A percentile compares a stretch with the other conserved stretches of the same genome.
Conservation (phyloP, 1,140 invertebrate genomes). For the Drosophila nigromelanica region DNA sequence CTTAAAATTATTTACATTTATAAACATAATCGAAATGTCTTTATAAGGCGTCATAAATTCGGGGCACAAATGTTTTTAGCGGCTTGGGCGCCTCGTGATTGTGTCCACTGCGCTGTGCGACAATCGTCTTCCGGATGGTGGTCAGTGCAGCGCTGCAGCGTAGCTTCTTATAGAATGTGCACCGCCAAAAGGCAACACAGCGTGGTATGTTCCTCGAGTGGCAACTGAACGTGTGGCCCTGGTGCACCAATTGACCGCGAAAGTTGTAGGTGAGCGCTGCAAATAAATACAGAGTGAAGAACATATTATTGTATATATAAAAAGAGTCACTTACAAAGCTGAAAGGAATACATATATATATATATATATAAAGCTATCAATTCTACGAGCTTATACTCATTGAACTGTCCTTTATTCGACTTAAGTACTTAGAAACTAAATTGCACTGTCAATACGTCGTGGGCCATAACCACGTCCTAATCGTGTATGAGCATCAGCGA, state of each 20-base stretch:
- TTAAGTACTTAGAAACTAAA: constrained; percentile 53
- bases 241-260: constrained; percentile 68
- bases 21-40: neutral
- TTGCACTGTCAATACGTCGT: constrained; percentile 50
- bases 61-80: constrained; percentile 60
- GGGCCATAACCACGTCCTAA: constrained; percentile 17
- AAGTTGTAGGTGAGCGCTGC: constrained; percentile 64
- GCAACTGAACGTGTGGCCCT: constrained; percentile 51
- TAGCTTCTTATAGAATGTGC: constrained; percentile 55
- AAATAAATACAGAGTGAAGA: neutral
- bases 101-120: constrained; percentile 40
- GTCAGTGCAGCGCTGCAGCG: constrained; percentile 53
- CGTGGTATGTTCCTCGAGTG: constrained; percentile 45
- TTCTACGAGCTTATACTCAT: constrained; percentile 9
- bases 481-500: constrained; percentile 70
- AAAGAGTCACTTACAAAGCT: constrained; percentile 24
- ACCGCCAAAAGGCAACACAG: constrained; percentile 67
- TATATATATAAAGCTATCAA: constrained; percentile 4
- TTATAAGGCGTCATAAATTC: constrained; percentile 15
- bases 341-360: neutral
- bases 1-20: constrained; percentile 1
- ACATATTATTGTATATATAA: too few relatives aligned
- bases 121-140: constrained; percentile 57
- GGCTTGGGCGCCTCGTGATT: constrained; percentile 58
- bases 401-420: constrained; percentile 56